Evolutionary conservation across 2,888 invertebrate species (phyloP).

Genomic region (Eupithecia tripunctaria): DNA sequence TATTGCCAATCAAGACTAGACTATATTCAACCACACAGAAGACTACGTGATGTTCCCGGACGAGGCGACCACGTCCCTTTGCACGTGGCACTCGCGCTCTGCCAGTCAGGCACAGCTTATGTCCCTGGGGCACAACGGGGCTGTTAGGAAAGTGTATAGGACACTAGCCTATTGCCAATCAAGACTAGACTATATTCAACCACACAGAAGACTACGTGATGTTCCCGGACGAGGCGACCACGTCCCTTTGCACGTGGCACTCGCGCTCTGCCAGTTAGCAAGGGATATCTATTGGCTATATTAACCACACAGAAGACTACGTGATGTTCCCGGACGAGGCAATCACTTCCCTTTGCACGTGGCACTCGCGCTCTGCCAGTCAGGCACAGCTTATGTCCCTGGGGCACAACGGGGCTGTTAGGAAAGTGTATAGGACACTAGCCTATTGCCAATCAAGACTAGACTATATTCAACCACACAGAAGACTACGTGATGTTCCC

Average conservation of each 20-base stretch:
- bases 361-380: slow-evolving; percentile 89
- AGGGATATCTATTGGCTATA: slow-evolving; percentile 95
- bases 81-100: slow-evolving; percentile 95
- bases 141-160: slow-evolving; percentile 25
- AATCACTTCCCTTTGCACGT: slow-evolving; percentile 98
- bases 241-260: slow-evolving; percentile 99
- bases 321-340: slow-evolving; percentile 99
- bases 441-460: too few relatives aligned
- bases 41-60: slow-evolving; percentile 99
- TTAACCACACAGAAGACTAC: slow-evolving; percentile 99
- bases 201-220: slow-evolving; percentile 99
- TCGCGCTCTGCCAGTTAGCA: slow-evolving; percentile 78
- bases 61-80: slow-evolving; percentile 98
- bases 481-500: slow-evolving; percentile 99
- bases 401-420: slow-evolving; percentile 24
- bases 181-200: slow-evolving; percentile 97
- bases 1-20: slow-evolving; percentile 95
- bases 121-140: slow-evolving; percentile 7
- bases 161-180: too few relatives aligned
- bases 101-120: neutral
- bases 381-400: slow-evolving; percentile 1
- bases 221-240: slow-evolving; percentile 99
- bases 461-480: slow-evolving; percentile 98
- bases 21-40: slow-evolving; percentile 99
- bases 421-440: slow-evolving; percentile 11